phyloP scores from a whole-genome alignment of 2,113 vertebrate species.

The Otus sunia region DNA sequence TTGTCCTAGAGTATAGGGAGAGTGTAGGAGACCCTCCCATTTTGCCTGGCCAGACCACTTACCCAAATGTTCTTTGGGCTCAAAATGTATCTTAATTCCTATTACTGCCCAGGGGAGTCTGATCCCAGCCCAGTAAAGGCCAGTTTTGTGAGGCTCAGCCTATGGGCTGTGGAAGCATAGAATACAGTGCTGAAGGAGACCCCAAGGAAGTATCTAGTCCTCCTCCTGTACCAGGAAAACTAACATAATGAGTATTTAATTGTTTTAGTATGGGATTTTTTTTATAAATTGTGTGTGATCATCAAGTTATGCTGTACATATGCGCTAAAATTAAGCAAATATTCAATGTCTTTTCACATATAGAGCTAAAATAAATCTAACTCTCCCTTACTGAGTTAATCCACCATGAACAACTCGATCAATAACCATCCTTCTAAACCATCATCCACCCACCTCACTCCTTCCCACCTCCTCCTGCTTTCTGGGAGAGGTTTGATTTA shows the following conservation, averaged over 20 bases:
- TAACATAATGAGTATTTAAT: neutral
- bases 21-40: neutral
- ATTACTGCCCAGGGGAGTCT: neutral
- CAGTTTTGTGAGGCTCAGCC: neutral
- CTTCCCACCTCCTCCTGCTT: conserved; percentile 26
- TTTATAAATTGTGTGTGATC: neutral
- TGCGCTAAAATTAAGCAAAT: conserved; percentile 32
- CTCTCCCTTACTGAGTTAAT: conserved; percentile 28
- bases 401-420: conserved; percentile 2
- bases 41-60: neutral
- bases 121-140: neutral
- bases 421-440: conserved; percentile 33
- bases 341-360: conserved; percentile 16
- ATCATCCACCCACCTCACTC: conserved; percentile 23
- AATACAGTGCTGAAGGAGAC: neutral
- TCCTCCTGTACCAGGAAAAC: neutral
- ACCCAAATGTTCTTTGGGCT: neutral
- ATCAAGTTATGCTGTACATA: neutral
- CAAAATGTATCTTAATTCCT: neutral
- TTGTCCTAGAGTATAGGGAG: neutral
- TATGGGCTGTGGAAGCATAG: neutral
- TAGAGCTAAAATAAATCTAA: conserved; percentile 32
- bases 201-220: neutral
- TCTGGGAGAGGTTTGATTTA: conserved; percentile 45
- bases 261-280: neutral